These are phyloP conservation scores for Lerista edwardsae DNA, from an alignment of 2,797 vertebrate species.

Conservation along the genomic window DNA sequence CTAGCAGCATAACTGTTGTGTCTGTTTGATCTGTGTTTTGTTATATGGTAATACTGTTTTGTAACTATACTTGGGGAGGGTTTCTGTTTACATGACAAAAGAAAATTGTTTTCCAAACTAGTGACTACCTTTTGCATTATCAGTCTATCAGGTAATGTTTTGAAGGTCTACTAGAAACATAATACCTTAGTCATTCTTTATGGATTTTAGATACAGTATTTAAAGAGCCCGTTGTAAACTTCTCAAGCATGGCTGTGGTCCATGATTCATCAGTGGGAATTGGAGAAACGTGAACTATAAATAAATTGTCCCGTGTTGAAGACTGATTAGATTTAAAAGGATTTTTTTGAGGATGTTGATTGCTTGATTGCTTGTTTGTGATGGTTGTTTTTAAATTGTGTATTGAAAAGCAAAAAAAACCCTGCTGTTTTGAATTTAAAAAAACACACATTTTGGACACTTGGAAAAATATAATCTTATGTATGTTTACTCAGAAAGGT, in stretches of 20 bases:
- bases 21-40: slow-evolving; percentile 26
- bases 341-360: background rate
- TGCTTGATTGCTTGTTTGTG: background rate
- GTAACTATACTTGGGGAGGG: background rate
- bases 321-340: background rate
- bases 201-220: background rate
- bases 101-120: background rate
- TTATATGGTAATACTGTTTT: slow-evolving; percentile 7
- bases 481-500: background rate
- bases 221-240: background rate
- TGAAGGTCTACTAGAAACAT: background rate
- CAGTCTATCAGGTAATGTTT: background rate
- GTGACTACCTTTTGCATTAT: background rate
- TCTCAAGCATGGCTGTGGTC: background rate
- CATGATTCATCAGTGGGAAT: slow-evolving; percentile 1
- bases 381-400: background rate
- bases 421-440: too few relatives aligned
- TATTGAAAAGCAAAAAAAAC: background rate
- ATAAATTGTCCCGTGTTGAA: background rate
- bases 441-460: background rate
- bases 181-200: background rate
- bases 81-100: background rate
- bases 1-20: slow-evolving; percentile 2
- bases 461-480: too few relatives aligned
- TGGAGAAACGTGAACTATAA: background rate